Evolutionary conservation across 2,888 invertebrate species (phyloP).

Genomic region (Drosophila recens): DNA sequence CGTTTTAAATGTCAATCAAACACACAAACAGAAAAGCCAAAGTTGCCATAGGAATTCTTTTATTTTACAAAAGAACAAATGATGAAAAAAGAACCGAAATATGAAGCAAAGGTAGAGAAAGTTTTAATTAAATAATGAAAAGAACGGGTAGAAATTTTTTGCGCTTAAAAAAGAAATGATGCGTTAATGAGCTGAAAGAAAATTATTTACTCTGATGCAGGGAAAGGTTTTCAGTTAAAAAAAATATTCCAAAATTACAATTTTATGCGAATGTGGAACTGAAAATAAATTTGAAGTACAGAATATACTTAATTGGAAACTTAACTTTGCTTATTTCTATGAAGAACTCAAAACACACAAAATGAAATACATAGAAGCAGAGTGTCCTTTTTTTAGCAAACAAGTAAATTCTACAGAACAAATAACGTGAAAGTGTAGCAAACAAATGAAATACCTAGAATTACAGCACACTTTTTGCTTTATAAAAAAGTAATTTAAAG

Average conservation of each 20-base stretch:
- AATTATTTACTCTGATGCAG: not conserved
- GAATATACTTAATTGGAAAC: not conserved
- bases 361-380: not conserved
- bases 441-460: not conserved
- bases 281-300: not conserved
- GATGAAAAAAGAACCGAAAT: not conserved
- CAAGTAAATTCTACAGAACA: too few relatives aligned
- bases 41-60: slow-evolving; percentile 12
- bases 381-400: too few relatives aligned
- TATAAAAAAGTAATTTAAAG: not conserved
- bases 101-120: slow-evolving; percentile 1
- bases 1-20: slow-evolving; percentile 49
- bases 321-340: not conserved
- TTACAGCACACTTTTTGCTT: not conserved
- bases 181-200: not conserved
- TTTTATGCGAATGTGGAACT: not conserved
- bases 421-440: too few relatives aligned
- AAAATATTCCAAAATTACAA: not conserved
- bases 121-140: slow-evolving; percentile 18
- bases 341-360: not conserved
- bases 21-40: slow-evolving; percentile 18
- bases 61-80: not conserved
- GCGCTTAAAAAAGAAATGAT: not conserved
- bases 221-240: not conserved
- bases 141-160: slow-evolving; percentile 1